phyloP scores from a whole-genome alignment of 2,113 vertebrate genomes.

The Onychostoma macrolepis region DNA sequence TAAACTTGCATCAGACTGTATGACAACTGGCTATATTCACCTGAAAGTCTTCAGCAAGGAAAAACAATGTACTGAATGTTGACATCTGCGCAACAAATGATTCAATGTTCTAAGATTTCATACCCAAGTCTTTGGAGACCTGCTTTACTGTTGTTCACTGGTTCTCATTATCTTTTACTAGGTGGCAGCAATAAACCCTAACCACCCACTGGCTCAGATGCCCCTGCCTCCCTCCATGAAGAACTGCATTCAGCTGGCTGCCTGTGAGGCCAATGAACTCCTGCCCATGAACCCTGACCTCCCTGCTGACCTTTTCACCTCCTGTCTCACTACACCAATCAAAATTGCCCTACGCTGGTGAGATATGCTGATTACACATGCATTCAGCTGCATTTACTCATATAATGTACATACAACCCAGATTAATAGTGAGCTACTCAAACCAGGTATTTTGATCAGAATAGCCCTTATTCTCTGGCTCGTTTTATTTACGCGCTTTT shows the following conservation, averaged over 20 bases:
- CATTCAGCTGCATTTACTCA: background rate
- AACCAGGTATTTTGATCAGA: background rate
- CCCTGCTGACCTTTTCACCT: conserved; percentile 96
- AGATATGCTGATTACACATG: conserved; percentile 55
- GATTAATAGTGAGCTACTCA: background rate
- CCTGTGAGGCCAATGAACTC: conserved; percentile 92
- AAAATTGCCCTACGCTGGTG: conserved; percentile 97
- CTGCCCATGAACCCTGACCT: conserved; percentile 98
- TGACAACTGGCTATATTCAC: background rate
- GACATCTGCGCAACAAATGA: background rate
- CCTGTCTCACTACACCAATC: conserved; percentile 98
- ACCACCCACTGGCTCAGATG: conserved; percentile 96
- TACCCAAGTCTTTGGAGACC: background rate
- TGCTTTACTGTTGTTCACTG: background rate
- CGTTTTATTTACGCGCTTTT: background rate
- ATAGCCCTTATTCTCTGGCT: background rate
- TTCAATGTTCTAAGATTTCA: background rate
- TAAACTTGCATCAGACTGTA: too few species aligned
- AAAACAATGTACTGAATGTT: background rate
- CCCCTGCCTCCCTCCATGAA: conserved; percentile 97
- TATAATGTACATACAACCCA: background rate
- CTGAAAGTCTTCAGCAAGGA: background rate
- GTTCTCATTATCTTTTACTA: conserved; percentile 59
- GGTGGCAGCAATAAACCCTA: conserved; percentile 98
- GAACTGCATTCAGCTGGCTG: conserved; percentile 98